Conservation (phyloP, 2,113 vertebrate species). For the Pedionomus torquatus region DNA sequence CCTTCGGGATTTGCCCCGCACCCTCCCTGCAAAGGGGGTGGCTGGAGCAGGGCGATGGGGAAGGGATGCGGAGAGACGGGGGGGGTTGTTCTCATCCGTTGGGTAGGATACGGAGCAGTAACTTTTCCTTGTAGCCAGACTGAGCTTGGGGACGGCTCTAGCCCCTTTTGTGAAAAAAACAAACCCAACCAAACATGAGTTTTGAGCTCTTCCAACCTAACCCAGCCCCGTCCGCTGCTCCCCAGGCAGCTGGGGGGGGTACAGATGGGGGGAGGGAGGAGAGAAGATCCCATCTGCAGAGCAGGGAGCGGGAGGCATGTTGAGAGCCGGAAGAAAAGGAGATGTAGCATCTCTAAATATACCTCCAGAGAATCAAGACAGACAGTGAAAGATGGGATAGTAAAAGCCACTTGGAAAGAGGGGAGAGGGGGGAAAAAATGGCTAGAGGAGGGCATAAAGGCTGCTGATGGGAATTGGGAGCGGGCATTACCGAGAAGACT, state of each 20-base stretch:
- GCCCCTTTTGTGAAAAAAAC: background rate
- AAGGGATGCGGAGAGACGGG: too few relatives aligned
- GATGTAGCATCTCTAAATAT: slow-evolving; percentile 77
- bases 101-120: too few relatives aligned
- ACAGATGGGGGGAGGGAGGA: background rate
- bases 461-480: slow-evolving; percentile 80
- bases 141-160: accelerated
- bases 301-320: slow-evolving; percentile 19
- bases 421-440: slow-evolving; percentile 54
- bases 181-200: background rate
- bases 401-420: slow-evolving; percentile 77
- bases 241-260: slow-evolving; percentile 7
- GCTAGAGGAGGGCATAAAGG: slow-evolving; percentile 64
- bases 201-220: background rate
- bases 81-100: too few relatives aligned
- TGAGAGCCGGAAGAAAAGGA: slow-evolving; percentile 80
- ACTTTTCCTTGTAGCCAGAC: background rate
- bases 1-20: accelerated
- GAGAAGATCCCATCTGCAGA: slow-evolving; percentile 70
- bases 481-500: slow-evolving; percentile 81
- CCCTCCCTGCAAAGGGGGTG: accelerated
- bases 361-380: slow-evolving; percentile 82
- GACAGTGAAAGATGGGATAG: slow-evolving; percentile 78
- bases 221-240: accelerated
- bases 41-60: background rate